Base-by-base conservation (phyloP, 2,888 invertebrate species). In the Callinectes sapidus region DNA sequence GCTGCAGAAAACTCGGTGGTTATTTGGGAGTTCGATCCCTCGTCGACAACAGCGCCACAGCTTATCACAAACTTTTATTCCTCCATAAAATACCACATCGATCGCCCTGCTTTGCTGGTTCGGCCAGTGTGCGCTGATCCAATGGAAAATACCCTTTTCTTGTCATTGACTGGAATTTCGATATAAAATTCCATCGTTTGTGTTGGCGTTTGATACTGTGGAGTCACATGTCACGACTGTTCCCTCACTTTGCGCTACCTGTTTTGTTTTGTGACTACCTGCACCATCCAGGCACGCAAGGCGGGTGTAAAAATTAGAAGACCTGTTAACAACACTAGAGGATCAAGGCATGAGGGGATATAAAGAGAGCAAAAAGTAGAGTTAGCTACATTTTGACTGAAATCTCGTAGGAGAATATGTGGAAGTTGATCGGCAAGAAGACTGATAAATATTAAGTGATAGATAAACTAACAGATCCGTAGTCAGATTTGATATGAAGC, bases 11-110 rank as follows among this genome's bases (percentile, higher is more conserved):
- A 28, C 71, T 71, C 71, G 1, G 28, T 71, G 10, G 71, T 10
- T 23, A 71, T 71, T 71, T 71, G 71, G 28, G 8, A 28, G 10
- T 28, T 28, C 28, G 71, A 71, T 71, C 8, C 71, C 71, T 28
- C 71, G 71, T 71, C 71, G 71, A 71, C 28, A 71, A 71, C 71
- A 71, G 2, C 28, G 71, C 71, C n/a, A 71, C 28, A 28, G 28
- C 71, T 71, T 71, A 71, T 71, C 28, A 71, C 71, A 71, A 71
- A n/a, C 28, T 71, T 71, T 71, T 71, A 71, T 71, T 28, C n/a
- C 71, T n/a, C 71, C 71, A 28, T 71, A 28, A 71, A 71, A 71
- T 71, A 71, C 28, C 13, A 10, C 71, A 71, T 71, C 71, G 71
- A 71, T 71, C 71, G 28, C 71, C n/a, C 71, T 71, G 71, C 28